phyloP scores from a whole-genome alignment of 1,140 invertebrate genomes.

The Aethina tumida region DNA sequence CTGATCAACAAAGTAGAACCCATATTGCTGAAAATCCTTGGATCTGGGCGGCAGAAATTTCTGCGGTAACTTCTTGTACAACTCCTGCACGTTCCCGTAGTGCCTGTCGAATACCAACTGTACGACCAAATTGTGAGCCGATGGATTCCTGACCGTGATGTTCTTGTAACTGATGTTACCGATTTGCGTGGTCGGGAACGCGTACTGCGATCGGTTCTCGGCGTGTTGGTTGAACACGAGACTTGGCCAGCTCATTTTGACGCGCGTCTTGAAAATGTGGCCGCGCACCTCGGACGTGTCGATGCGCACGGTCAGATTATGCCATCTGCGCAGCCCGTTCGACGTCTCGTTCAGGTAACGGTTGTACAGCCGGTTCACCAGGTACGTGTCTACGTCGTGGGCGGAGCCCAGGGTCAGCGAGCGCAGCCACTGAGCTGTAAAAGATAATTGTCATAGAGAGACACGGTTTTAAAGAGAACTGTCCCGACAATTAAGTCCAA shows the following conservation, averaged over 20 bases:
- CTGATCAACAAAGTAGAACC: slow-evolving; percentile 28
- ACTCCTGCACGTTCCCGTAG: slow-evolving; percentile 41
- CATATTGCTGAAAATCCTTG: slow-evolving; percentile 13
- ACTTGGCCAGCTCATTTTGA: slow-evolving; percentile 66
- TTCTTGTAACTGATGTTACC: slow-evolving; percentile 63
- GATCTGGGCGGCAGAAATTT: slow-evolving; percentile 21
- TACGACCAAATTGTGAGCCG: slow-evolving; percentile 45
- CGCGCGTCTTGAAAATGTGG: slow-evolving; percentile 59
- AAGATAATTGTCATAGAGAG: slow-evolving; percentile 8
- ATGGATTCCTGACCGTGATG: slow-evolving; percentile 52
- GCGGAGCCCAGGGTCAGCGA: slow-evolving; percentile 55
- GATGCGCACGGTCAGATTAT: slow-evolving; percentile 63
- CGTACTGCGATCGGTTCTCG: slow-evolving; percentile 42
- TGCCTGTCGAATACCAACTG: slow-evolving; percentile 52
- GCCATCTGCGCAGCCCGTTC: slow-evolving; percentile 38
- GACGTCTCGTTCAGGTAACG: slow-evolving; percentile 45
- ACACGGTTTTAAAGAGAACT: slow-evolving; percentile 3
- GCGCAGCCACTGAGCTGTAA: slow-evolving; percentile 59
- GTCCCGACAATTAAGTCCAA: too few species aligned
- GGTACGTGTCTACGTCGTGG: slow-evolving; percentile 50
- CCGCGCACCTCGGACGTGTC: slow-evolving; percentile 67
- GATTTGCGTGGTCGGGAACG: slow-evolving; percentile 74
- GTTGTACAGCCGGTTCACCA: slow-evolving; percentile 46
- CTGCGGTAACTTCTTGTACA: slow-evolving; percentile 41
- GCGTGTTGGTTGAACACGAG: slow-evolving; percentile 34